Conservation (phyloP, 2,888 invertebrate species). For the Drosophila picticornis region DNA sequence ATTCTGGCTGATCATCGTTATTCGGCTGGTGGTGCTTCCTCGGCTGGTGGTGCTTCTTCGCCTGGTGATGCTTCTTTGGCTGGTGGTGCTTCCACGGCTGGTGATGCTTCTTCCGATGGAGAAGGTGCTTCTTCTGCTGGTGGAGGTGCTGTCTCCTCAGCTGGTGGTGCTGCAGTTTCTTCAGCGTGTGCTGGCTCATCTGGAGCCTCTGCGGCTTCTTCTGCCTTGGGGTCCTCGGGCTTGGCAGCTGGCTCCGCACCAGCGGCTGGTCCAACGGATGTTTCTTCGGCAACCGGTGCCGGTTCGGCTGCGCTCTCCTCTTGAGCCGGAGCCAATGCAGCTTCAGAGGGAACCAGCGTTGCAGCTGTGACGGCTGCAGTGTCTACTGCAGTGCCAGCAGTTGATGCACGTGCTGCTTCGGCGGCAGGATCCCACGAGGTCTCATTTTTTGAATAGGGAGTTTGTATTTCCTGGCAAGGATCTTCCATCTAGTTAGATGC, state of each 20-base stretch:
- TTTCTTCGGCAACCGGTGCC: background rate
- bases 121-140: constrained; percentile 10
- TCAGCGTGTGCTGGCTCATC: constrained; percentile 14
- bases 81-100: constrained; percentile 10
- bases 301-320: background rate
- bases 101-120: constrained; percentile 22
- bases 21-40: constrained; percentile 25
- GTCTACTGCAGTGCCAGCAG: background rate
- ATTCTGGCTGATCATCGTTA: constrained; percentile 1
- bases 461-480: constrained; percentile 44
- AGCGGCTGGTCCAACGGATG: background rate
- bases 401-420: background rate
- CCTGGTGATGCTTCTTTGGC: constrained; percentile 22
- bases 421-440: background rate
- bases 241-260: constrained; percentile 18
- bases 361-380: background rate
- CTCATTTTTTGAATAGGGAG: constrained; percentile 12
- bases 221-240: constrained; percentile 4
- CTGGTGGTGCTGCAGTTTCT: background rate
- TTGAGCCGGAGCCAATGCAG: background rate
- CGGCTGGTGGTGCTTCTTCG: constrained; percentile 4
- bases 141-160: constrained; percentile 12
- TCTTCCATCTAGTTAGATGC: constrained; percentile 22
- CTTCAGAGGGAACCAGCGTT: background rate
- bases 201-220: constrained; percentile 8